A percentile compares a stretch with the other conserved stretches of the same genome.
Conservation (phyloP, 1,140 invertebrate species). For the Eulimnadia texana region DNA sequence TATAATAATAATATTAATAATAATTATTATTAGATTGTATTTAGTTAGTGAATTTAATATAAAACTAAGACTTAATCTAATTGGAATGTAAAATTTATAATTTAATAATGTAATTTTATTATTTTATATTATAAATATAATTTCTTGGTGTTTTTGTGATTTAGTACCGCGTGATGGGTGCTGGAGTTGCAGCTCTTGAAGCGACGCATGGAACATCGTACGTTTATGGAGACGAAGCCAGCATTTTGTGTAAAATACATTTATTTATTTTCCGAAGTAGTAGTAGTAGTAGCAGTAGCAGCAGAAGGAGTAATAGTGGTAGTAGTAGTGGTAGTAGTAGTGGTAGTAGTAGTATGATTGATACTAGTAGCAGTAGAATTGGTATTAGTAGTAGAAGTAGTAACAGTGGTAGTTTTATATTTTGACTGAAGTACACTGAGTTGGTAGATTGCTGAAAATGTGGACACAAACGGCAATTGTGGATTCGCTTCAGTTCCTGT, state of each 20-base stretch:
- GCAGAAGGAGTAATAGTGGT: too few species aligned
- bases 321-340: too few species aligned
- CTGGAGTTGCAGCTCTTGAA: not conserved
- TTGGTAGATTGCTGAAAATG: too few species aligned
- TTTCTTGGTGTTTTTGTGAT: not conserved
- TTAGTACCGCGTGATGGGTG: conserved; percentile 10
- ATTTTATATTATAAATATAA: not conserved
- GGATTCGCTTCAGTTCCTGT: too few species aligned
- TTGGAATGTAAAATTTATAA: not conserved
- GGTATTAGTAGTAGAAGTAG: too few species aligned
- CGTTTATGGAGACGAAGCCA: conserved; percentile 6
- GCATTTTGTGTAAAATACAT: conserved; percentile 1
- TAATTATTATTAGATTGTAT: not conserved
- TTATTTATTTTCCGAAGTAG: not conserved
- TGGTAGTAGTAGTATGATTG: too few species aligned
- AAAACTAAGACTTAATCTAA: too few species aligned
- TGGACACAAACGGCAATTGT: too few species aligned
- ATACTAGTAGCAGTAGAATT: too few species aligned
- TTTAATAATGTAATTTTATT: not conserved
- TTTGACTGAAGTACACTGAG: too few species aligned
- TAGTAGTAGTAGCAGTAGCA: not conserved
- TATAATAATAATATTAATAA: not conserved
- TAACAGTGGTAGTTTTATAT: too few species aligned
- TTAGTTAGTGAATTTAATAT: not conserved
- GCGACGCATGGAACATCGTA: conserved; percentile 10